Percentiles rank a stretch among this genome's conserved stretches.
phyloP scores from a whole-genome alignment of 2,797 vertebrate genomes.

The Pipistrellus nathusii region DNA sequence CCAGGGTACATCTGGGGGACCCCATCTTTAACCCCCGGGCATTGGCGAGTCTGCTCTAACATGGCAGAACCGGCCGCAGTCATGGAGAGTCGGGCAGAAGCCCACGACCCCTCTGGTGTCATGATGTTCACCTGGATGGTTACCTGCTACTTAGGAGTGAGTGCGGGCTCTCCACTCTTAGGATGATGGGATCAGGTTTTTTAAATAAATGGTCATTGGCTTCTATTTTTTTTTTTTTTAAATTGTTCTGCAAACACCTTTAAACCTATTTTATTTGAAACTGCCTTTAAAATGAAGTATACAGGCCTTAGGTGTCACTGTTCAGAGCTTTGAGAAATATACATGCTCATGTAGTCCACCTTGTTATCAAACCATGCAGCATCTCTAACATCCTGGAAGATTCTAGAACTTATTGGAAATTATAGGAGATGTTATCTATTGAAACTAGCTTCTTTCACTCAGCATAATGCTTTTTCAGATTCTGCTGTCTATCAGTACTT shows the following conservation, averaged over 20 bases:
- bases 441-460: not conserved
- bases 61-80: not conserved
- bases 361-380: not conserved
- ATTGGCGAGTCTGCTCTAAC: not conserved
- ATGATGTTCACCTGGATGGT: not conserved
- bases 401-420: not conserved
- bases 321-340: not conserved
- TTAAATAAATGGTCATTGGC: not conserved
- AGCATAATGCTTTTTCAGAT: not conserved
- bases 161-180: not conserved
- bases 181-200: too few relatives aligned
- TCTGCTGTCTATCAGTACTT: not conserved
- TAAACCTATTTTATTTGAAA: constrained; percentile 30
- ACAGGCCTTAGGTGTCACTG: not conserved
- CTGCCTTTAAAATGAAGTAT: not conserved
- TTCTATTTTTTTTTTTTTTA: too few relatives aligned
- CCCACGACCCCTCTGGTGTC: not conserved
- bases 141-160: not conserved
- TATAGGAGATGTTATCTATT: not conserved
- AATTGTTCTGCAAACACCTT: not conserved
- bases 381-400: not conserved
- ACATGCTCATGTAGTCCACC: not conserved
- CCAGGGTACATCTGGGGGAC: not conserved
- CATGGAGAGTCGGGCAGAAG: accelerated
- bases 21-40: not conserved